phyloP scores from a whole-genome alignment of 2,113 vertebrate species.

The Poeciliopsis prolifica region DNA sequence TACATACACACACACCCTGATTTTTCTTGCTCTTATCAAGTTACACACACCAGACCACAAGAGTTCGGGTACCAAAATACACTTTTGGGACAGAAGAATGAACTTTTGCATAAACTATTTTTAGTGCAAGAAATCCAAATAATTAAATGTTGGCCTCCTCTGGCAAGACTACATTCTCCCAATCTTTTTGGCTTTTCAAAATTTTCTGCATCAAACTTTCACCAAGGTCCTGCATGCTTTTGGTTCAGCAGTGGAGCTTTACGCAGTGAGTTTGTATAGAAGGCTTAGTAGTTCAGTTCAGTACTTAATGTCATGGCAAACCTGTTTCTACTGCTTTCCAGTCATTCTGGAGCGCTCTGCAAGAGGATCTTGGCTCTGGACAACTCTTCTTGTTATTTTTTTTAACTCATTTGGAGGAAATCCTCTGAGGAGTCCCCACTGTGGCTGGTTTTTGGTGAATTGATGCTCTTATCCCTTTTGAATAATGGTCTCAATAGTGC shows the following conservation, averaged over 20 bases:
- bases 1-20: slow-evolving; percentile 53
- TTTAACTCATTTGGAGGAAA: background rate
- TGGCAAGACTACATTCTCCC: no score
- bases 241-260: no score
- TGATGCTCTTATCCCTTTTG: background rate
- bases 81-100: background rate
- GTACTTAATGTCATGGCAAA: background rate
- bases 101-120: background rate
- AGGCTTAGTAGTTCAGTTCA: no score
- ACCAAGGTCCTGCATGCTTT: no score
- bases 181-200: no score
- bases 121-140: background rate
- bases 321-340: background rate
- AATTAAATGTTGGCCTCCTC: no score
- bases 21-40: slow-evolving; percentile 60
- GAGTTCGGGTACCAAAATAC: slow-evolving; percentile 7
- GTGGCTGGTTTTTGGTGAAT: background rate
- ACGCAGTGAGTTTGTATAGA: no score
- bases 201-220: no score
- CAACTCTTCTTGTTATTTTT: background rate
- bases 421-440: background rate
- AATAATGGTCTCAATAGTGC: background rate
- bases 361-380: background rate
- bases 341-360: background rate
- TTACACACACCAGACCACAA: slow-evolving; percentile 59